Evolutionary conservation across 2,797 vertebrate species (phyloP), one percentile per base, ranked within the genome.

Genomic region (Rhinophrynus dorsalis): DNA sequence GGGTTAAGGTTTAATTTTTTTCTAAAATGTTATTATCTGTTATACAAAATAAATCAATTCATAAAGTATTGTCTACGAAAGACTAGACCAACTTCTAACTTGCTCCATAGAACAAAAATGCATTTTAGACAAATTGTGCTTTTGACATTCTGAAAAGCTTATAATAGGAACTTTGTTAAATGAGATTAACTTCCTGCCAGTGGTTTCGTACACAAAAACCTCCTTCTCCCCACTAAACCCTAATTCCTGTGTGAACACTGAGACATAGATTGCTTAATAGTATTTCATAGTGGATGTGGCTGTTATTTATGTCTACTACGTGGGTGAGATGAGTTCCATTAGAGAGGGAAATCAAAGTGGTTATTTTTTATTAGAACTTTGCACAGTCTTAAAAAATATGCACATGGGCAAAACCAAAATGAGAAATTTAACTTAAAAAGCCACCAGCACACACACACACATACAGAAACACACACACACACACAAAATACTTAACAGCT

Each of bases 251-350:
- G 44, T 64, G 60, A 47, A 18, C 37, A 47, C 20, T 42, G 45
- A 37, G 40, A 29, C 54, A 60, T 33, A 35, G 33, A 51, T 60
- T 73, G 35, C 55, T 48, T 59, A 73, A 48, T 66, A 44, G 45
- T 48, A 72, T 72, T 72, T 72, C 54, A 58, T 44, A 63, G 44
- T 72, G 60, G 60, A 65, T 66, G 69, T 66, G 69, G 54, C 15
- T 58, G 54, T 52, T 60, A 73, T 73, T 73, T 65, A 59, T 73
- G 52, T 59, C 61, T 54, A 15, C 20, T 24, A 52, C 6, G 54
- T 66, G 54, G 60, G 60, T 13, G 60, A 51, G 18, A 35, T 27
- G 42, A 51, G 45, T 29, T 20, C 37, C 45, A 59, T 66, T 35
- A 50, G 45, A 35, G 59, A 54, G 30, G 20, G 32, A 73, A 52